These are phyloP conservation scores for Diceros bicornis DNA, from an alignment of 2,797 vertebrate species.

Conservation along the genomic window DNA sequence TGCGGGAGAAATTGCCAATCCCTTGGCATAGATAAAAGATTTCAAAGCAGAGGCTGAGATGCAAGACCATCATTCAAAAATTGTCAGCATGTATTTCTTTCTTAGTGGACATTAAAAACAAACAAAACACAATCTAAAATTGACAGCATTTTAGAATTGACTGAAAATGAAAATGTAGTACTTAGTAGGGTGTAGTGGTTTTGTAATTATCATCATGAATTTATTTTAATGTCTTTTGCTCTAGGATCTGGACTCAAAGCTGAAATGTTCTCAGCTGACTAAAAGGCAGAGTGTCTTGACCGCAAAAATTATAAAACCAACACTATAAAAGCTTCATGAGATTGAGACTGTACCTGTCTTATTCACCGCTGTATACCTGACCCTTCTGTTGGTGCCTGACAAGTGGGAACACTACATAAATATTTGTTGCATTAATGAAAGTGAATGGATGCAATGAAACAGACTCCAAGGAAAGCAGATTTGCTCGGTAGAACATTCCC, in stretches of 20 bases:
- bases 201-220: not conserved
- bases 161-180: not conserved
- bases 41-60: not conserved
- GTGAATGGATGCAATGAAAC: not conserved
- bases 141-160: not conserved
- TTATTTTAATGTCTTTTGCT: constrained; percentile 1
- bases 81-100: not conserved
- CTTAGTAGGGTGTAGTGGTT: not conserved
- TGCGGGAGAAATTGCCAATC: not conserved
- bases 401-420: fast-evolving
- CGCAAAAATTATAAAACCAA: not conserved
- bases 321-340: not conserved
- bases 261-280: not conserved
- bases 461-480: not conserved
- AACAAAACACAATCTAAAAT: not conserved
- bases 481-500: not conserved
- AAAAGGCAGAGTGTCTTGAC: not conserved
- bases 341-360: not conserved
- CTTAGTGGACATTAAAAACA: not conserved
- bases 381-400: not conserved
- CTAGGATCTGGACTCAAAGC: not conserved
- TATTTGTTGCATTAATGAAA: not conserved
- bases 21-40: not conserved
- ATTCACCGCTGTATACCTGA: not conserved
- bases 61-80: not conserved